These are phyloP conservation scores for Therioaphis trifolii DNA, from an alignment of 2,888 invertebrate genomes.

Conservation along the genomic window DNA sequence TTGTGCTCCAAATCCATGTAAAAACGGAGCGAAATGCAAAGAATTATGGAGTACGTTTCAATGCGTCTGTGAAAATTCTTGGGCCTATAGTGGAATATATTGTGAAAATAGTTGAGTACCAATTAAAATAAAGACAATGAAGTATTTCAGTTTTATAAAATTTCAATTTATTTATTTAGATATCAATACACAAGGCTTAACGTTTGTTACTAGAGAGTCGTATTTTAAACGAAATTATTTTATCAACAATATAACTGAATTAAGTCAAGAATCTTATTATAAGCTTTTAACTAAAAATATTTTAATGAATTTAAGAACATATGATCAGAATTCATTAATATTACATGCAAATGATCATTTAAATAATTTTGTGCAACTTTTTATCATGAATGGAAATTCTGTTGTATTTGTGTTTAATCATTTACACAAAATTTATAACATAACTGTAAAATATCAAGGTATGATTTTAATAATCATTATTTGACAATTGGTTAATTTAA, in stretches of 20 bases:
- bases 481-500: slow-evolving; percentile 31
- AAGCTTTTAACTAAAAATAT: slow-evolving; percentile 84
- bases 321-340: slow-evolving; percentile 83
- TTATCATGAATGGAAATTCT: slow-evolving; percentile 81
- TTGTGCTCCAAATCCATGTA: slow-evolving; percentile 93
- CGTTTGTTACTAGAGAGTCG: slow-evolving; percentile 84
- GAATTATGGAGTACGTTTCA: slow-evolving; percentile 93
- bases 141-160: not conserved
- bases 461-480: slow-evolving; percentile 39
- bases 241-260: slow-evolving; percentile 72
- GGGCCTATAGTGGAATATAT: slow-evolving; percentile 90
- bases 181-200: slow-evolving; percentile 88
- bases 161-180: slow-evolving; percentile 73
- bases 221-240: slow-evolving; percentile 86
- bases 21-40: slow-evolving; percentile 89
- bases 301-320: slow-evolving; percentile 89
- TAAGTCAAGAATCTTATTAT: slow-evolving; percentile 75
- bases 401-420: slow-evolving; percentile 88
- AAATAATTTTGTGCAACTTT: slow-evolving; percentile 92
- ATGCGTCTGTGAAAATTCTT: slow-evolving; percentile 90
- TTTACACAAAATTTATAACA: slow-evolving; percentile 81
- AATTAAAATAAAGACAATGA: slow-evolving; percentile 21
- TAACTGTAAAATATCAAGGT: slow-evolving; percentile 79
- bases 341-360: slow-evolving; percentile 92
- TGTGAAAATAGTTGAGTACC: slow-evolving; percentile 83